Base-by-base conservation (phyloP, 2,113 vertebrate genomes). In the Erinaceus europaeus region DNA sequence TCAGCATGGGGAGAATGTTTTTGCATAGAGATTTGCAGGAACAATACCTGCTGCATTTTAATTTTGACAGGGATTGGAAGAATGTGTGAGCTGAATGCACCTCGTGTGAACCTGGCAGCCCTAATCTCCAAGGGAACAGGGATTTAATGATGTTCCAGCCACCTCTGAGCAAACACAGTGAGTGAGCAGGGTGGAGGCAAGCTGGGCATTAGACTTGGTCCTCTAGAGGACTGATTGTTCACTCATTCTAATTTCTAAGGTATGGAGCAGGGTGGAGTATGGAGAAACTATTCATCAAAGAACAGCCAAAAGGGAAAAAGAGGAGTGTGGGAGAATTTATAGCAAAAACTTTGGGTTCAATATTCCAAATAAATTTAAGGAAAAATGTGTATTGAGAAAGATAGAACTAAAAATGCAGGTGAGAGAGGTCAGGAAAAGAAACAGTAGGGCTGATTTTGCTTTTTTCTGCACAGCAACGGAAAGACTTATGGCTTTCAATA, bases 31-130 rank as follows among this genome's bases (percentile, higher is more conserved):
- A 83, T 71, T 29, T 82, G 52, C 75, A 74, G 79, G 62, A 87
- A 67, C 29, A 50, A 62, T 72, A 81, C 44, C 78, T 84, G 38
- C 64, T 78, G 74, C 64, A 89, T 67, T 88, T 85, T 88, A 85
- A 85, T 91, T 88, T 77, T 74, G 69, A 78, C 52, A 11, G 38
- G 88, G 84, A 62, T 55, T 25, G 38, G 71, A 83, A 85, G 50
- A 81, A 72, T 62, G 75, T 77, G 73, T 92, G 69, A 69, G n/a
- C 64, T 11, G 78, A 87, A 29, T 74, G 52, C 50, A 81, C 50
- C 52, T 32, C 8, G 1, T 32, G 65, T 40, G 59, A 91, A 53
- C 86, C 55, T 84, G 53, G 53, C 48, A 74, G 25, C 46, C 25
- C 36, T 81, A 23, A 34, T 89, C 57, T 78, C 69, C 71, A 85